A percentile compares a stretch with the other conserved stretches of the same genome.
phyloP scores from a whole-genome alignment of 37 sponge, comb jelly and placozoan genomes.

The Theonella swinhoei region DNA sequence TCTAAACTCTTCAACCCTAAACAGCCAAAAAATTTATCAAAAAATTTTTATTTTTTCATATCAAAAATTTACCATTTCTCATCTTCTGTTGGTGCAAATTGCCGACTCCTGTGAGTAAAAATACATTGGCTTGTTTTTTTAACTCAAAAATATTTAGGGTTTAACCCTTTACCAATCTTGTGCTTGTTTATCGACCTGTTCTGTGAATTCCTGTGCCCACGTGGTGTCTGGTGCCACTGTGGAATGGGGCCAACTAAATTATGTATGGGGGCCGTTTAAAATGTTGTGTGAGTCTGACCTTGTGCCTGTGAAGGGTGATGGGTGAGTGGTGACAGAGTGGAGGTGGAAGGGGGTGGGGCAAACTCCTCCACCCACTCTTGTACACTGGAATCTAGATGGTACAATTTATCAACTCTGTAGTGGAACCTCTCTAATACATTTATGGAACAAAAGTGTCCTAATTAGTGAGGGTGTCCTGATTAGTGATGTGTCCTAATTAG shows the following conservation, averaged over 20 bases:
- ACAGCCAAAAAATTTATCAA: not conserved
- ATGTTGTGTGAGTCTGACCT: too few species aligned
- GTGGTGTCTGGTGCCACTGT: not conserved
- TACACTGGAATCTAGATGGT: constrained; percentile 32
- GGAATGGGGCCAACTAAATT: not conserved
- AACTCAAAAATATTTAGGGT: not conserved
- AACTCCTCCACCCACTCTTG: constrained; percentile 67
- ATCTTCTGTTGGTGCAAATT: constrained; percentile 39
- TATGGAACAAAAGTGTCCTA: too few species aligned
- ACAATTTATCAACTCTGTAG: too few species aligned
- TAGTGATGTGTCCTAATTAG: too few species aligned
- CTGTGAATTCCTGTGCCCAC: not conserved
- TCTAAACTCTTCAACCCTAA: constrained; percentile 41
- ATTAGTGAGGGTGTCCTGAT: too few species aligned
- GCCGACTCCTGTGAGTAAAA: constrained; percentile 7
- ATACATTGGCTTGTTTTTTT: not conserved
- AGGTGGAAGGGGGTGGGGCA: constrained; percentile 1
- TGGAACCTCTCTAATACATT: too few species aligned
- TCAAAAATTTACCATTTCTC: constrained; percentile 20
- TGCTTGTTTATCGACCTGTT: not conserved
- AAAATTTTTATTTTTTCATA: too few species aligned
- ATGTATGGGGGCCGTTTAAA: too few species aligned
- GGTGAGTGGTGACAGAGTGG: not conserved
- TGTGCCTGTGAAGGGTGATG: not conserved
- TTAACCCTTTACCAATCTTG: constrained; percentile 4